Conservation (phyloP, 2,888 invertebrate genomes). For the Drosophila lacicola region DNA sequence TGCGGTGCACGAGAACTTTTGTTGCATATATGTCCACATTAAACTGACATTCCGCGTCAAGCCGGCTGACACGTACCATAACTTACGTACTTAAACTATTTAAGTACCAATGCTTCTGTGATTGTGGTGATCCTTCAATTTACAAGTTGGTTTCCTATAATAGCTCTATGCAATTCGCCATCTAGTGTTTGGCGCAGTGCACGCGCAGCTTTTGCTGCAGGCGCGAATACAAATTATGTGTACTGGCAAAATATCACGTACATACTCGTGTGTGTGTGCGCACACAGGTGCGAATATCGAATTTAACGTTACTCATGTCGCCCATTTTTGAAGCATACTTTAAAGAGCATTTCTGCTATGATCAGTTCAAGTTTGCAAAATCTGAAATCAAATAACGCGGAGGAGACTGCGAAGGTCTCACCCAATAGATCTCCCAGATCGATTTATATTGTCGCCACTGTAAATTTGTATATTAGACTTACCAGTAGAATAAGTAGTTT, state of each 20-base stretch:
- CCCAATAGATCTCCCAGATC: too few relatives aligned
- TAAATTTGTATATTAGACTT: too few relatives aligned
- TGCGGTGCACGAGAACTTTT: too few relatives aligned
- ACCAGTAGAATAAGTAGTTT: too few relatives aligned
- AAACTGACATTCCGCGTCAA: not conserved
- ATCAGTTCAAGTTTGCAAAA: not conserved
- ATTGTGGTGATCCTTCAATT: not conserved
- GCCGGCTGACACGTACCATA: not conserved
- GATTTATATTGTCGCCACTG: too few relatives aligned
- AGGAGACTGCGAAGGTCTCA: too few relatives aligned
- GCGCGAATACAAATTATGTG: slow-evolving; percentile 48
- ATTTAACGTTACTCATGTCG: slow-evolving; percentile 8
- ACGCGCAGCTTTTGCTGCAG: slow-evolving; percentile 29
- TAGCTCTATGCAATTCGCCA: not conserved
- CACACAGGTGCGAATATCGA: slow-evolving; percentile 1
- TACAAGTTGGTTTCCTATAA: not conserved
- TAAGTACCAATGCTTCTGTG: not conserved
- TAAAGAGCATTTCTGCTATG: slow-evolving; percentile 9
- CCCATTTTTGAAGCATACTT: slow-evolving; percentile 27
- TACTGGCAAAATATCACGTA: slow-evolving; percentile 40
- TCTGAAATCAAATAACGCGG: not conserved
- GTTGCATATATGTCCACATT: too few relatives aligned
- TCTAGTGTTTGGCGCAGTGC: slow-evolving; percentile 30
- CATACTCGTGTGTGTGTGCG: not conserved
- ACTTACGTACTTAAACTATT: not conserved